Evolutionary conservation across 2,797 vertebrate species (phyloP).

Genomic region (Thripadectes ignobilis): DNA sequence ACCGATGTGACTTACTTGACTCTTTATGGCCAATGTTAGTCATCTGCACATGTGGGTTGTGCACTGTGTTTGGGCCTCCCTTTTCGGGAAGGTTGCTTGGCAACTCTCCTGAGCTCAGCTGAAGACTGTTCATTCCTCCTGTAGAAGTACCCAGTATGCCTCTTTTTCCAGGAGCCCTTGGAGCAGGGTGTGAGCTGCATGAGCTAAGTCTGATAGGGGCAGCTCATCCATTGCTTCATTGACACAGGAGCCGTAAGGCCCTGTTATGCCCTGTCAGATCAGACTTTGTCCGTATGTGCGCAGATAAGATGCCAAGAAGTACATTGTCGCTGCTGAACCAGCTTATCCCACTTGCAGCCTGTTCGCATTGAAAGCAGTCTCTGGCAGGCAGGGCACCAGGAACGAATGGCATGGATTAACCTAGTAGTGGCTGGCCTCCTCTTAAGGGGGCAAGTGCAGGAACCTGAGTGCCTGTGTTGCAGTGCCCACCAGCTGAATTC

Average conservation of each 20-base stretch:
- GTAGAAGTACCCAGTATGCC: background rate
- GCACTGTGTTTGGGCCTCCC: background rate
- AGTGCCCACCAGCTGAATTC: rapidly evolving
- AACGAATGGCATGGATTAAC: background rate
- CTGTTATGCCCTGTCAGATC: background rate
- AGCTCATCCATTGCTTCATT: background rate
- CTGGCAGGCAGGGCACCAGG: background rate
- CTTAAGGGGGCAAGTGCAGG: rapidly evolving
- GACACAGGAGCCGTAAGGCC: background rate
- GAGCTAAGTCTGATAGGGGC: background rate
- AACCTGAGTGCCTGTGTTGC: background rate
- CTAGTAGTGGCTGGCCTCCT: background rate
- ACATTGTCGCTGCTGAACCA: rapidly evolving
- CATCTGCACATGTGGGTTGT: background rate
- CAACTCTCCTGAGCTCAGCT: background rate
- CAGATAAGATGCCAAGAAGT: background rate
- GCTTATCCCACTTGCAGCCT: background rate
- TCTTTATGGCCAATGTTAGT: background rate
- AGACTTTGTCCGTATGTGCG: rapidly evolving
- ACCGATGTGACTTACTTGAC: background rate
- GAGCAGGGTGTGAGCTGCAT: background rate
- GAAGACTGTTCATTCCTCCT: background rate
- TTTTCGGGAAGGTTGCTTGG: background rate
- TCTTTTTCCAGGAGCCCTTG: background rate
- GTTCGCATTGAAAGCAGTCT: background rate